Evolutionary conservation across 2,888 invertebrate species (phyloP), one percentile per base, ranked within the genome.

Genomic region (Plutella xylostella): DNA sequence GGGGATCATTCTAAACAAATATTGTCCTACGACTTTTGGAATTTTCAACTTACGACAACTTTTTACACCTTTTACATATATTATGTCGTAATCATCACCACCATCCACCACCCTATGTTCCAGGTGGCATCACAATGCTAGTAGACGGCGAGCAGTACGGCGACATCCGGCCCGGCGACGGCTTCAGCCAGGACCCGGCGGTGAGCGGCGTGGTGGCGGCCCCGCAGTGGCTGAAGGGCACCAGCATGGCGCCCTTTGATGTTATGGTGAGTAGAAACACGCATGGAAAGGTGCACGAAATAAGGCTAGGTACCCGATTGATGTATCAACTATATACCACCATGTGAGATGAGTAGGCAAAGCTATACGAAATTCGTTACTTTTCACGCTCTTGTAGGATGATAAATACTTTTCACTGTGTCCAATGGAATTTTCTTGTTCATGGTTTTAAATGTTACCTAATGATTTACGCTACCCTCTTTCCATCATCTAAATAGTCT

Each of bases 221-320:
- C 0, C 55, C 75, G 0, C 78, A 76, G 21, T 92, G 92, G 92
- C 74, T 72, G 19, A 77, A 67, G 46, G 86, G 88, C 17, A 75
- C 71, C 33, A 55, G 63, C 35, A 85, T 91, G 72, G 90, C 92
- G 2, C 93, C 93, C 0, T 92, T 93, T 56, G 92, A 93, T 68
- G 86, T 89, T 63, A 85, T 91, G 83, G 92, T 90, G 68, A 43
- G 35, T 33, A n/a, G 6, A 28, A 28, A n/a, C n/a, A n/a, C n/a
- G n/a, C n/a, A n/a, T n/a, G n/a, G n/a, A n/a, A n/a, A n/a, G n/a
- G n/a, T n/a, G n/a, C n/a, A n/a, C n/a, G n/a, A n/a, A n/a, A n/a
- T n/a, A n/a, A n/a, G n/a, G n/a, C n/a, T n/a, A n/a, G n/a, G n/a
- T n/a, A n/a, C n/a, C n/a, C n/a, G n/a, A n/a, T n/a, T n/a, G n/a